Conservation (phyloP, 2,888 invertebrate species). For the Neoitamus cyanurus region DNA sequence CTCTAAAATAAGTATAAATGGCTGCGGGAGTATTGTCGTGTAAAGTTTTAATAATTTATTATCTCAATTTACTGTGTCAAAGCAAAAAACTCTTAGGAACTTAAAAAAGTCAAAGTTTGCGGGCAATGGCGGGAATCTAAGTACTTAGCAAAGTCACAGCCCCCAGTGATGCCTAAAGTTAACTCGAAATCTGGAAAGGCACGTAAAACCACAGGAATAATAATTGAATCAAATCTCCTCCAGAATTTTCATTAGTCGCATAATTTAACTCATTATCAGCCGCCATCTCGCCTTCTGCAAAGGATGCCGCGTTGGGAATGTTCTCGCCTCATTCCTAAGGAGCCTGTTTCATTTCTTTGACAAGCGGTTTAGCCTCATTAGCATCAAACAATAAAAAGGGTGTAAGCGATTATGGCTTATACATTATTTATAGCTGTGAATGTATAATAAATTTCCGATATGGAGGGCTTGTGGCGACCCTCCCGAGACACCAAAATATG, state of each 20-base stretch:
- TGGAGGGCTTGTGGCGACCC: constrained; percentile 9
- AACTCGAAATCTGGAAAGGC: background rate
- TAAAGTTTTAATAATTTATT: background rate
- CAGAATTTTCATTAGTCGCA: constrained; percentile 41
- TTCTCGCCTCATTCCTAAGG: background rate
- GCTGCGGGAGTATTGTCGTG: background rate
- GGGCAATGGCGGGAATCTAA: background rate
- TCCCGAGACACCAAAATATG: constrained; percentile 35
- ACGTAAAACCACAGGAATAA: background rate
- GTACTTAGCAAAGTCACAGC: background rate
- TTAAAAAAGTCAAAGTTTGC: background rate
- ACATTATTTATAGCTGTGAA: constrained; percentile 46
- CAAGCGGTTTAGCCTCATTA: constrained; percentile 42
- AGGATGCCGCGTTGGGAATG: background rate
- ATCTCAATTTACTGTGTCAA: background rate
- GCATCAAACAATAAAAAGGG: constrained; percentile 47
- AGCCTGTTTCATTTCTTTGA: constrained; percentile 31
- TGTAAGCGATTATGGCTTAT: constrained; percentile 47
- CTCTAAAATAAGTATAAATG: too few species aligned
- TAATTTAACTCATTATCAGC: constrained; percentile 39
- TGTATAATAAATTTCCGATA: constrained; percentile 46
- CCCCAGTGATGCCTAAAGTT: background rate
- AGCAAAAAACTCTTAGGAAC: background rate
- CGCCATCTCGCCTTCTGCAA: background rate
- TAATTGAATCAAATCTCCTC: constrained; percentile 31